phyloP scores from a whole-genome alignment of 1,140 invertebrate genomes.

The Eumeta japonica region DNA sequence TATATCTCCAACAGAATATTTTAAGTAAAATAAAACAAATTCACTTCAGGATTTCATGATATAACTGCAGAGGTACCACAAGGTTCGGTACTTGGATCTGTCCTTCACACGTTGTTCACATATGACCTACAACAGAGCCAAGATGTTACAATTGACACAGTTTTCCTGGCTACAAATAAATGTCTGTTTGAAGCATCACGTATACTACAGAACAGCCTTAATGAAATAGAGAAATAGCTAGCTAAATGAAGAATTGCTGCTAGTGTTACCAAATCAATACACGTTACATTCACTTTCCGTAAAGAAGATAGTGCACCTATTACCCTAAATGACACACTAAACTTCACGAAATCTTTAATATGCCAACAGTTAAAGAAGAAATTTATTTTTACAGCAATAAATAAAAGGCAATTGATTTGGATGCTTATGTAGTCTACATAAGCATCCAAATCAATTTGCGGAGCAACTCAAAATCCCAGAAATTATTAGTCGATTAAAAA shows the following conservation, averaged over 20 bases:
- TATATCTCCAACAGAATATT: constrained; percentile 1
- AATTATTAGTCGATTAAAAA: too few relatives aligned
- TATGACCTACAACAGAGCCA: constrained; percentile 14
- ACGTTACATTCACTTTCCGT: too few relatives aligned
- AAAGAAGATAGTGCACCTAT: too few relatives aligned
- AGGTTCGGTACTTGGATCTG: too few relatives aligned
- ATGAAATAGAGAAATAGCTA: constrained; percentile 4
- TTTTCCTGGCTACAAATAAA: neutral
- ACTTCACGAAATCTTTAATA: too few relatives aligned
- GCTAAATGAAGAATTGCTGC: constrained; percentile 3
- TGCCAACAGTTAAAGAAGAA: too few relatives aligned
- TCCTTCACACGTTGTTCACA: constrained; percentile 19
- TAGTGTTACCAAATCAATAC: constrained; percentile 4
- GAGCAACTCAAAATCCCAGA: too few relatives aligned
- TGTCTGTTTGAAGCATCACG: neutral
- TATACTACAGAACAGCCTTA: constrained; percentile 7
- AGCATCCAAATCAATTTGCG: too few relatives aligned
- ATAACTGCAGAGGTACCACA: constrained; percentile 15
- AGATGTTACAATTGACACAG: neutral
- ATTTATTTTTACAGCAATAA: too few relatives aligned
- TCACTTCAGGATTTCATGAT: constrained; percentile 7
- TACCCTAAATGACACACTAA: too few relatives aligned
- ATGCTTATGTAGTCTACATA: too few relatives aligned
- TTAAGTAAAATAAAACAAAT: constrained; percentile 4
- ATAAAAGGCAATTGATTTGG: too few relatives aligned